Percentiles rank a stretch among this genome's conserved stretches.
Conservation (phyloP, 2,888 invertebrate species). For the Gisinianus flammeolus region DNA sequence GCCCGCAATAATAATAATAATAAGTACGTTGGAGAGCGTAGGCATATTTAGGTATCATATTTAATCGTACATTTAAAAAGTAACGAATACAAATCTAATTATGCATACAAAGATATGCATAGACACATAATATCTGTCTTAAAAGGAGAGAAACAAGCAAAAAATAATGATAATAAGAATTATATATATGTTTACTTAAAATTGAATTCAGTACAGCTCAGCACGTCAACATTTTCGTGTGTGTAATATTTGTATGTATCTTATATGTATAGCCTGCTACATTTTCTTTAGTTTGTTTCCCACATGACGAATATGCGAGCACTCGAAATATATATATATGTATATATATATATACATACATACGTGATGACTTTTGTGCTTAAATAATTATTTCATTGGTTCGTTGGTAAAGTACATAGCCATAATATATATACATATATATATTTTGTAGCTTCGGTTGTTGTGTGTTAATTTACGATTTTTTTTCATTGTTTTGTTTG, state of each 20-base stretch:
- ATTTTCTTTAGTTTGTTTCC: not conserved
- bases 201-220: slow-evolving; percentile 37
- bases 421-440: not conserved
- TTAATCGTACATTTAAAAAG: slow-evolving; percentile 4
- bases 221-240: slow-evolving; percentile 2
- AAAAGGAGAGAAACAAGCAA: not conserved
- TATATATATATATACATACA: not conserved
- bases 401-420: not conserved
- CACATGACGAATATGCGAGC: slow-evolving; percentile 12
- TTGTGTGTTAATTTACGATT: not conserved
- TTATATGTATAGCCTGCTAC: slow-evolving; percentile 19
- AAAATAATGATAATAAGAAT: slow-evolving; percentile 3
- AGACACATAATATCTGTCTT: not conserved
- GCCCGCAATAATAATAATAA: not conserved
- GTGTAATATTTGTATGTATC: not conserved
- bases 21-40: not conserved
- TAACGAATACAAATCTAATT: not conserved
- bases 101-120: not conserved
- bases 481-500: not conserved
- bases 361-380: slow-evolving; percentile 1
- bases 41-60: not conserved
- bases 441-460: not conserved
- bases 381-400: not conserved
- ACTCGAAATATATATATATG: not conserved
- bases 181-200: not conserved